Conservation (phyloP, 2,113 vertebrate species). For the Amia ocellicauda region DNA sequence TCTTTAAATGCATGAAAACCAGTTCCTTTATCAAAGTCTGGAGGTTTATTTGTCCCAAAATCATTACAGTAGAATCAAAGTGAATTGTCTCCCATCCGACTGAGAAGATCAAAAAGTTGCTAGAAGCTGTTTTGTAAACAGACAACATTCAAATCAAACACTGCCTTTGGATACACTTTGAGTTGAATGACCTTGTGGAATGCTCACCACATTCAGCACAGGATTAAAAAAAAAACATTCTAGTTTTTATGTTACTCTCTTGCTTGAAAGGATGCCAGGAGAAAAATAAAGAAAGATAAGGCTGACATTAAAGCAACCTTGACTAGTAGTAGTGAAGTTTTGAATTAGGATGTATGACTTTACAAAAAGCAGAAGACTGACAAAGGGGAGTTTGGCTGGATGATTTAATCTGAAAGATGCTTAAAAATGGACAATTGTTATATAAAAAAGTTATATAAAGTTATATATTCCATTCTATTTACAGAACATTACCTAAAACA, state of each 20-base stretch:
- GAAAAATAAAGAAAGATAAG: too few species aligned
- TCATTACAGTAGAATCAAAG: neutral
- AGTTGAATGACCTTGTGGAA: neutral
- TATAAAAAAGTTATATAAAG: too few species aligned
- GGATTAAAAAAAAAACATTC: neutral
- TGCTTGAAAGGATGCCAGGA: neutral
- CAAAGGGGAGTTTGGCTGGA: too few species aligned
- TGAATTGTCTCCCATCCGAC: neutral
- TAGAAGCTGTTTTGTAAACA: neutral
- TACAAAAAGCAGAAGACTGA: too few species aligned
- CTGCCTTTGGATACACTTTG: constrained; percentile 4
- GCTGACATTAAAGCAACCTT: too few species aligned
- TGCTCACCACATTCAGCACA: neutral
- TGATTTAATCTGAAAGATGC: too few species aligned
- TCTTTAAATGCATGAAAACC: neutral
- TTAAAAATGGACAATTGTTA: too few species aligned
- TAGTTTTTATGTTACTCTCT: neutral
- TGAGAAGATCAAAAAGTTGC: neutral
- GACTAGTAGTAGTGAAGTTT: too few species aligned
- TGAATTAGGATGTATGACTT: too few species aligned
- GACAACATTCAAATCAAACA: neutral
- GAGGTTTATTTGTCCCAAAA: neutral
- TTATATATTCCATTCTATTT: too few species aligned
- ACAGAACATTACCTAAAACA: too few species aligned
- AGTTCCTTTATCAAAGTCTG: neutral